phyloP scores from a whole-genome alignment of 2,113 vertebrate species.

The Larimichthys crocea region DNA sequence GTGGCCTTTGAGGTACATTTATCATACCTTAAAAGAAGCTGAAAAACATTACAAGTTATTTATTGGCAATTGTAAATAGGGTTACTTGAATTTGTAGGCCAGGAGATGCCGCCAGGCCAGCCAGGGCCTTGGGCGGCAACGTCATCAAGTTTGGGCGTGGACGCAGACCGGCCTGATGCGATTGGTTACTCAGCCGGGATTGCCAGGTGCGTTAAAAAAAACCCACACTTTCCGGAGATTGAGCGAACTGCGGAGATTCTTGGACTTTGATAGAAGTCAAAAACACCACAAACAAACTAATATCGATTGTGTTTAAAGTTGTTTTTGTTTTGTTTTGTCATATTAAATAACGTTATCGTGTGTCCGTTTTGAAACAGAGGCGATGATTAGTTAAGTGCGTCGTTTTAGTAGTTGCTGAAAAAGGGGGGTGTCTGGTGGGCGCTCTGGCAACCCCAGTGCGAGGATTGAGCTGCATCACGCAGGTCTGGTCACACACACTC shows the following conservation, averaged over 20 bases:
- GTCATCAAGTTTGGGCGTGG: slow-evolving; percentile 74
- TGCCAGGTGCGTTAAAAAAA: slow-evolving; percentile 64
- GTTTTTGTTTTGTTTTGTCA: background rate
- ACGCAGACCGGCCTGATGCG: slow-evolving; percentile 23
- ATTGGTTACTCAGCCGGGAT: slow-evolving; percentile 33
- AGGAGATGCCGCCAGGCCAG: slow-evolving; percentile 27
- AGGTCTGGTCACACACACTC: slow-evolving; percentile 47
- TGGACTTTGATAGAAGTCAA: background rate
- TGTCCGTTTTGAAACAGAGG: background rate
- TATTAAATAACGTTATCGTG: background rate
- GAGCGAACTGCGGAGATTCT: background rate
- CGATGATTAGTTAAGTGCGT: no score
- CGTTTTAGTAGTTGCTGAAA: background rate
- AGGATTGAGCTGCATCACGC: slow-evolving; percentile 58
- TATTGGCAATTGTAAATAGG: slow-evolving; percentile 1
- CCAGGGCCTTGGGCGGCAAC: slow-evolving; percentile 32
- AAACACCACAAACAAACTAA: background rate
- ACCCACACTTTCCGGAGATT: background rate
- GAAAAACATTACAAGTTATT: background rate
- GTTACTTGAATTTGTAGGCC: slow-evolving; percentile 38
- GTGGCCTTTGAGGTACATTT: background rate
- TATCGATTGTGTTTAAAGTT: background rate
- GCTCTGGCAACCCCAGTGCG: slow-evolving; percentile 68
- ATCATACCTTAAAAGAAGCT: background rate
- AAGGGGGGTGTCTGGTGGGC: background rate